Evolutionary conservation across 2,888 invertebrate species (phyloP), one percentile per base, ranked within the genome.

Genomic region (Xylophagus ater): DNA sequence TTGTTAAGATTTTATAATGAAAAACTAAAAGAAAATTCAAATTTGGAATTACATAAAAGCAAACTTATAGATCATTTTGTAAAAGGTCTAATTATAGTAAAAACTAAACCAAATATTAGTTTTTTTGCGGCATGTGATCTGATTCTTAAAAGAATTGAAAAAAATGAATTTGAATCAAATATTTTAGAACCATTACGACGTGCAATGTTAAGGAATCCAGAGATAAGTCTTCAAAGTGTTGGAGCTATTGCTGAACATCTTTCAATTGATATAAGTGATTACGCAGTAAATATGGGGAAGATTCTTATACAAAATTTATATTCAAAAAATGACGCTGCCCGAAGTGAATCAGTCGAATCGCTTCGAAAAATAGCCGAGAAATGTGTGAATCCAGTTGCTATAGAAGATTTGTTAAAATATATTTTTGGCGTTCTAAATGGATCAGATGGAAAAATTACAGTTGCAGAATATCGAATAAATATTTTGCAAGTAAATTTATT

Each of bases 141-240:
- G 12, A 66, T 88, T 36, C 66, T 90, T 17, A 71, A 68, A 12
- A 66, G 73, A 40, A 60, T 84, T 10, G 69, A 66, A 13, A 69
- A 73, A 43, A 70, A 71, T 0, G 83, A 85, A 36, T 87, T 93
- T 51, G 78, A 81, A 53, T 73, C 71, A 31, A 67, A 67, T 5
- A 60, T 96, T 29, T 67, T 92, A 44, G 92, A 94, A 1, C 81
- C 88, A 2, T 67, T 93, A 38, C 87, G 90, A 59, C 90, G 92
- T 59, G 80, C 89, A 14, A 82, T 96, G 78, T 68, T 97, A 19
- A 69, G 97, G 35, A 93, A 87, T 65, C 94, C 97, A 0, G 97
- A 97, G 70, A 78, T 89, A 37, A 82, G 87, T 45, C 71, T 93
- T 14, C 76, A 83, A 58, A 78, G 80, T 13, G 81, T 93, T 24